A percentile compares a stretch with the other conserved stretches of the same genome.
These are phyloP conservation scores for Erythrocercus mccallii DNA, from an alignment of 2,113 vertebrate genomes.

Conservation along the genomic window DNA sequence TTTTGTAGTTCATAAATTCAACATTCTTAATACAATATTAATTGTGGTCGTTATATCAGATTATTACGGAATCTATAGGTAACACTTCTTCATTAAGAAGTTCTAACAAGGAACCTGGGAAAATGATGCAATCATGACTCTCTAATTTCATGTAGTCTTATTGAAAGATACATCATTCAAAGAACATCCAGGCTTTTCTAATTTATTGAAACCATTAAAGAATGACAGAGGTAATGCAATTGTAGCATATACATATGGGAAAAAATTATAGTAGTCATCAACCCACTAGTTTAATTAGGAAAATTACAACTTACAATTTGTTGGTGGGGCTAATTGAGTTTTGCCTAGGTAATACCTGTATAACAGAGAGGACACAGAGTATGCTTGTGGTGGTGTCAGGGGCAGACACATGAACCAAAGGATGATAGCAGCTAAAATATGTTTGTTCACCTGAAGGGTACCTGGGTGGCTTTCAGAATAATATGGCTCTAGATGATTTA, in stretches of 20 bases:
- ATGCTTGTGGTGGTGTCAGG: not conserved
- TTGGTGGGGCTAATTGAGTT: not conserved
- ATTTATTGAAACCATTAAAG: not conserved
- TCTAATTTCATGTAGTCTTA: not conserved
- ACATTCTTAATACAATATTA: not conserved
- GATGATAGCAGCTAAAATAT: not conserved
- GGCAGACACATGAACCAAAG: not conserved
- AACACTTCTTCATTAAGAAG: not conserved
- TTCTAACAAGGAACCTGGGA: not conserved
- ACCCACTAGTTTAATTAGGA: not conserved
- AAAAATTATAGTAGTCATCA: not conserved
- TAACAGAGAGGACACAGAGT: not conserved
- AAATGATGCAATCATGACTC: not conserved
- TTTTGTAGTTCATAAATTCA: constrained; percentile 8
- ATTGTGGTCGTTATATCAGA: not conserved
- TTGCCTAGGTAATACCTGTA: not conserved
- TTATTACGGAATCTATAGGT: not conserved
- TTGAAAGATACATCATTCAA: not conserved
- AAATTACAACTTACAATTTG: not conserved
- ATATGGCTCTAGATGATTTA: not conserved
- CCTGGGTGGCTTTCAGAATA: not conserved
- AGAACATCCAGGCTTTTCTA: not conserved
- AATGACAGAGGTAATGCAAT: not conserved
- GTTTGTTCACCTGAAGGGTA: not conserved
- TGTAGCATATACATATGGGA: not conserved